Base-by-base conservation (phyloP, 2,113 vertebrate species). In the Nothocercus julius region DNA sequence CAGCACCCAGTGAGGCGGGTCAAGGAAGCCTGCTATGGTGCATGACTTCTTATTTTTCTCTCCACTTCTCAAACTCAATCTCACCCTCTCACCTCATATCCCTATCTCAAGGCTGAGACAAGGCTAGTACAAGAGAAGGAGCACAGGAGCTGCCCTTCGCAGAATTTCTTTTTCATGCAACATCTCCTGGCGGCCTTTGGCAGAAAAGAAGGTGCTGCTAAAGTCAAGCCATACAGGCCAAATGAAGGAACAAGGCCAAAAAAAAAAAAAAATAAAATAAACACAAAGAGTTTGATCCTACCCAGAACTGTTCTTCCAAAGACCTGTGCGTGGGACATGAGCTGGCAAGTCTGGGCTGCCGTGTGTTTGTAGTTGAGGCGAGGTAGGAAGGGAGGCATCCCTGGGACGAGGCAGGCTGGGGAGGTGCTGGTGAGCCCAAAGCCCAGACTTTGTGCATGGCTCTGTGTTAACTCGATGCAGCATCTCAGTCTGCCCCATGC, bases 351-450 rank as follows among this genome's bases (percentile, higher is more conserved):
- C 58, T 45, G 75, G 56, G 27, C 14, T 87, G 22, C 45, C 4
- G 2, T 27, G 7, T 2, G 0, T 63, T 28, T 22, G 25, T 80
- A 59, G 1, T 72, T 36, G 2, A 34, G 63, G 69, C 38, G n/a
- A 36, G 36, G 6, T 12, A 38, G 25, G 76, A 34, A 38, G 21
- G 14, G 54, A 42, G 64, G 25, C 51, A 51, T 69, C 51, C 42
- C 24, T 42, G 21, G 67, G 28, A 28, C 0, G 2, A 24, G 36
- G 28, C 27, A 75, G 36, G 19, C 54, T 2, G 21, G 36, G 20
- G 17, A 5, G 32, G 53, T 19, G 44, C 53, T 45, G 34, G 79
- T 56, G 30, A 78, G 15, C 54, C 54, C 54, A 58, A 32, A 30
- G 28, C 54, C 28, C 54, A 58, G 28, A 28, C 54, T 58, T 30